Evolutionary conservation across 1,140 invertebrate species (phyloP).

Genomic region (Macrocentrus cingulum): DNA sequence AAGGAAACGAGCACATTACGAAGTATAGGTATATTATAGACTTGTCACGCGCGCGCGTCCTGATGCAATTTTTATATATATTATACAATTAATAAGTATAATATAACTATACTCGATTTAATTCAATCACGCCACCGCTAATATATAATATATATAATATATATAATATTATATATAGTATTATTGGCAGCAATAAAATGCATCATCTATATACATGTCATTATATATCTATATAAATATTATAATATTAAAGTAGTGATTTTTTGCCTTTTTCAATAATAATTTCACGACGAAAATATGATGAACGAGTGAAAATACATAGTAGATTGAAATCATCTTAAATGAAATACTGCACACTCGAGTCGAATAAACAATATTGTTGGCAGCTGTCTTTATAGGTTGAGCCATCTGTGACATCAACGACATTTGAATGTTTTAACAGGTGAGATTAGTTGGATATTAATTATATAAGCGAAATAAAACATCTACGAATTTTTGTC

Average conservation of each 20-base stretch:
- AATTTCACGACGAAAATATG: too few species aligned
- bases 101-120: not conserved
- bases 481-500: too few species aligned
- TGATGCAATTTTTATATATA: not conserved
- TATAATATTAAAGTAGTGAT: too few species aligned
- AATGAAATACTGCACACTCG: too few species aligned
- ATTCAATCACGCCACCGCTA: not conserved
- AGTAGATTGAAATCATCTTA: not conserved
- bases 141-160: not conserved
- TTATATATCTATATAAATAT: too few species aligned
- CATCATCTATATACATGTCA: not conserved
- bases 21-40: too few species aligned
- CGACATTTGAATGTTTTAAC: not conserved
- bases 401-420: constrained; percentile 6
- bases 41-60: too few species aligned
- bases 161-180: not conserved
- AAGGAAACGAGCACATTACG: not conserved
- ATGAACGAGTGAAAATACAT: not conserved
- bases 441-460: not conserved
- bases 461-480: constrained; percentile 2
- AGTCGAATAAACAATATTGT: not conserved
- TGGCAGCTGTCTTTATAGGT: not conserved
- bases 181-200: not conserved
- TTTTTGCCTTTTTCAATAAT: too few species aligned
- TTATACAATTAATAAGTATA: not conserved